phyloP scores from a whole-genome alignment of 2,113 vertebrate species.

The Trematomus loennbergii region DNA sequence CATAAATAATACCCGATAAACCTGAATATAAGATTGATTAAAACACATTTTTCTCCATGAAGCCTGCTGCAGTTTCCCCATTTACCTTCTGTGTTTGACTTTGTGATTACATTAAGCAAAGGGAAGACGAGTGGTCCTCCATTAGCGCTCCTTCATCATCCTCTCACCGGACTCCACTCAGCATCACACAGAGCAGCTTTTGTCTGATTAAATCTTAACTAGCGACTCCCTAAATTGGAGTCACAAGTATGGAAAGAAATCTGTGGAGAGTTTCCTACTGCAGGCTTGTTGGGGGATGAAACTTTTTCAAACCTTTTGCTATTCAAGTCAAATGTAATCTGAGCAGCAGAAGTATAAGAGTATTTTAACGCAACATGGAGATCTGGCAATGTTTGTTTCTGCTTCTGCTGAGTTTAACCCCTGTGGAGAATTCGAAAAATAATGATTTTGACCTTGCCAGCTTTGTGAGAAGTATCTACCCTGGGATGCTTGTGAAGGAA shows the following conservation, averaged over 20 bases:
- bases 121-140: conserved; percentile 56
- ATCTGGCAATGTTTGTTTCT: conserved; percentile 50
- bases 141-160: conserved; percentile 63
- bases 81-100: conserved; percentile 29
- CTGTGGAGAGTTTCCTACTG: background rate
- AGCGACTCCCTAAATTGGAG: conserved; percentile 68
- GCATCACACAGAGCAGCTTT: conserved; percentile 58
- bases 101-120: conserved; percentile 69
- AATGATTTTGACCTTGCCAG: conserved; percentile 57
- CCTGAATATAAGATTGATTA: background rate
- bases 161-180: conserved; percentile 32
- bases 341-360: conserved; percentile 30
- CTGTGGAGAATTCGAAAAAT: conserved; percentile 45
- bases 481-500: conserved; percentile 40
- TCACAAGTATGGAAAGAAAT: conserved; percentile 68
- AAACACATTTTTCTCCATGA: background rate
- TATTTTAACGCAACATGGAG: conserved; percentile 63
- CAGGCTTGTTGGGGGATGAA: conserved; percentile 14
- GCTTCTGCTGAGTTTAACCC: conserved; percentile 53
- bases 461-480: conserved; percentile 67
- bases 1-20: background rate
- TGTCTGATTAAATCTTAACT: conserved; percentile 60
- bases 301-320: conserved; percentile 7
- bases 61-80: background rate
- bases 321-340: conserved; percentile 45